phyloP scores from a whole-genome alignment of 2,888 invertebrate species.

The Didymodactylos carnosus region DNA sequence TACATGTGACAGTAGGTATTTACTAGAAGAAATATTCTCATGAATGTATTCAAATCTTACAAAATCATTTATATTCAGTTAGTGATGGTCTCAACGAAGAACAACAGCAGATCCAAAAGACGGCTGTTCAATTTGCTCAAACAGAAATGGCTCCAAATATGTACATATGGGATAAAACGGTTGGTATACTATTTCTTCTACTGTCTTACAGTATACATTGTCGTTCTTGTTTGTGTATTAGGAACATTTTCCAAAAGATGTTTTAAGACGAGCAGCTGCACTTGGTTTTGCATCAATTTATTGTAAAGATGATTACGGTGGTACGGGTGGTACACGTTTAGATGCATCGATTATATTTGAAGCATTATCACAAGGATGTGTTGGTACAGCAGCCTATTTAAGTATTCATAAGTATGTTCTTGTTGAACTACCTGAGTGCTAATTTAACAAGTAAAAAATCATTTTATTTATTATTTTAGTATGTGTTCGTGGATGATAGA shows the following conservation, averaged over 20 bases:
- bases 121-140: conserved; percentile 39
- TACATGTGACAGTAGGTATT: too few species aligned
- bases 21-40: too few species aligned
- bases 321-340: conserved; percentile 37
- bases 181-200: conserved; percentile 17
- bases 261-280: conserved; percentile 37
- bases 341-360: conserved; percentile 43
- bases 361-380: conserved; percentile 41
- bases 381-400: conserved; percentile 41
- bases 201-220: neutral
- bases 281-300: conserved; percentile 43
- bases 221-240: conserved; percentile 16
- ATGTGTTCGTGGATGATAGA: conserved; percentile 44
- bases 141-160: conserved; percentile 41
- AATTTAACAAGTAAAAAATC: neutral
- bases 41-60: too few species aligned
- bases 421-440: neutral
- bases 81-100: conserved; percentile 38
- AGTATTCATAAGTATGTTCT: conserved; percentile 40
- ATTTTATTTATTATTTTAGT: conserved; percentile 21
- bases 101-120: conserved; percentile 38
- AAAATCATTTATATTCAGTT: too few species aligned
- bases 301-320: conserved; percentile 37
- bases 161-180: conserved; percentile 42
- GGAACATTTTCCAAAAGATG: conserved; percentile 39